Evolutionary conservation across 2,888 invertebrate genomes (phyloP), one percentile per base, ranked within the genome.

Genomic region (Philereme transversata): DNA sequence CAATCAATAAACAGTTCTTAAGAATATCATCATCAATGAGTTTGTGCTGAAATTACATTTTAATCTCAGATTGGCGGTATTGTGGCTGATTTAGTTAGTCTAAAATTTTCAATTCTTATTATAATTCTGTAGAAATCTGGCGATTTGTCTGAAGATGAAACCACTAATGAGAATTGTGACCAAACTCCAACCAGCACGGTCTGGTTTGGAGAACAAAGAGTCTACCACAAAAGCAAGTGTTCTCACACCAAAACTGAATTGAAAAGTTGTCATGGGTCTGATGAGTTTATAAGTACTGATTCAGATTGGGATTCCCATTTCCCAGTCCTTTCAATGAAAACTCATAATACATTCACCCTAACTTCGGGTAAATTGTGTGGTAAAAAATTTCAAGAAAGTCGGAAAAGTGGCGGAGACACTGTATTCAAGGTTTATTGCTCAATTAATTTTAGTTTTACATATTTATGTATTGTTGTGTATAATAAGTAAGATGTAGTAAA

Each of bases 301-400:
- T 88, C 87, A 43, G 89, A 91, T 67, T 91, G 89, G 89, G 90
- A 92, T 57, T 85, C 81, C 51, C 87, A 90, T 70, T 92, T 91
- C 70, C 91, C 91, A 44, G 90, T 90, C 59, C 73, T 92, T 45
- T 83, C 86, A 51, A 81, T 81, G 73, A 90, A 91, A 85, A 84
- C 86, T 52, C 89, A 90, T 78, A 91, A 86, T 70, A 87, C 91
- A 48, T 91, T 90, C 64, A 91, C 92, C 10, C 68, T 92, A 55
- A 83, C 84, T 41, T 88, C 88, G 72, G 82, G 79, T 62, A 88
- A 85, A 79, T 77, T 77, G 65, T 84, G 81, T 77, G 82, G 84
- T 70, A 87, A 86, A 72, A 88, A 88, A 64, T 66, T 73, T 46
- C 89, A 87, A 70, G 82, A 75, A 70, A 87, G 79, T 69, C 82